Evolutionary conservation across 2,888 invertebrate species (phyloP).

Genomic region (Tetrapedia diversipes): DNA sequence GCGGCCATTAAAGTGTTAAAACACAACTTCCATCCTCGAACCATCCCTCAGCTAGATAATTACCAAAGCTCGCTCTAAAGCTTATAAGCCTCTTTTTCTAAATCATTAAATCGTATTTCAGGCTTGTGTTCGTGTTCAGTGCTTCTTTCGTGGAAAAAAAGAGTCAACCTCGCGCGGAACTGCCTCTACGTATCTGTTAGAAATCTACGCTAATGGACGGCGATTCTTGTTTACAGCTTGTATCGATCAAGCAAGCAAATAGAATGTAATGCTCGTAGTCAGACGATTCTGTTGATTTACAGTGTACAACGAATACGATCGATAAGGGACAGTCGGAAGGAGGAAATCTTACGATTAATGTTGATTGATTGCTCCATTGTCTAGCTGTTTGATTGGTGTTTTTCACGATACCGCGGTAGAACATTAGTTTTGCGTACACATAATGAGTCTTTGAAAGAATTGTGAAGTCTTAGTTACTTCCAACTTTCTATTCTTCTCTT

Average conservation of each 20-base stretch:
- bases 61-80: too few species aligned
- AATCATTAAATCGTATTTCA: conserved; percentile 31
- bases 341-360: conserved; percentile 22
- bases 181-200: neutral
- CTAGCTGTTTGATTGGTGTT: neutral
- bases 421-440: neutral
- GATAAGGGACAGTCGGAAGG: conserved; percentile 7
- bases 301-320: too few species aligned
- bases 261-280: neutral
- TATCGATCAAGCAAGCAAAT: conserved; percentile 2
- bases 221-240: conserved; percentile 13
- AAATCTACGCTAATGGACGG: conserved; percentile 14
- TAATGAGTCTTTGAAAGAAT: too few species aligned
- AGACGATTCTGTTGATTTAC: neutral
- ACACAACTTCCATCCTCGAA: neutral
- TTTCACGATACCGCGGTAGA: neutral
- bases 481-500: too few species aligned
- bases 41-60: neutral
- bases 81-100: neutral
- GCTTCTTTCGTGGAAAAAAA: neutral
- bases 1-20: too few species aligned
- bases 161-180: neutral
- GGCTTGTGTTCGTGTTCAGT: neutral
- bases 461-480: too few species aligned
- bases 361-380: conserved; percentile 18